phyloP scores from a whole-genome alignment of 2,113 vertebrate genomes.

The Cottus gobio region DNA sequence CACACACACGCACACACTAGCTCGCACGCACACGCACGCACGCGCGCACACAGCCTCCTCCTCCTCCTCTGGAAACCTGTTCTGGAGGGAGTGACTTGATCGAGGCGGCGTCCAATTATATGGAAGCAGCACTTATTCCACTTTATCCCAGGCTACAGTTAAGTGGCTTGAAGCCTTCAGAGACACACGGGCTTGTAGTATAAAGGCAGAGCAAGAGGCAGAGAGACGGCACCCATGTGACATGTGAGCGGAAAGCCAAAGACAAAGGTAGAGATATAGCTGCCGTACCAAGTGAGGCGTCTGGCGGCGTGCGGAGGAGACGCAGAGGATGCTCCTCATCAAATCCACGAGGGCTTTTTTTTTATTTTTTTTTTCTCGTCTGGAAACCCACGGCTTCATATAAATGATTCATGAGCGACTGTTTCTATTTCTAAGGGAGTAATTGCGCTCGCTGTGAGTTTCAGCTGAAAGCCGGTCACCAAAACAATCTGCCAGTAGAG shows the following conservation, averaged over 20 bases:
- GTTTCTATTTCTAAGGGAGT: conserved; percentile 70
- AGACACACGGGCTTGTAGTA: conserved; percentile 56
- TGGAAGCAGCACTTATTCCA: conserved; percentile 77
- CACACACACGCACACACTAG: not conserved
- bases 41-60: conserved; percentile 33
- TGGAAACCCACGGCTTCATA: conserved; percentile 71
- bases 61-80: conserved; percentile 73
- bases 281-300: conserved; percentile 21
- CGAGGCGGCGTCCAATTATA: conserved; percentile 78
- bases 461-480: conserved; percentile 60
- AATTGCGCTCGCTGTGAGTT: conserved; percentile 73
- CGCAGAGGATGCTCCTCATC: conserved; percentile 71
- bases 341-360: conserved; percentile 56
- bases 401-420: conserved; percentile 76
- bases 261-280: conserved; percentile 72
- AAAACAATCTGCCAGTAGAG: conserved; percentile 32
- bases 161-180: conserved; percentile 72
- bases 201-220: conserved; percentile 48
- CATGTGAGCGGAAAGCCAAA: conserved; percentile 51
- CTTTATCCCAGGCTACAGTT: conserved; percentile 77
- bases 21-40: not conserved
- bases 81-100: conserved; percentile 81
- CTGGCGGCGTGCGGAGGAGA: conserved; percentile 54
- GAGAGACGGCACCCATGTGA: conserved; percentile 62
- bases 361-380: conserved; percentile 31